Conservation (phyloP, 2,113 vertebrate species). For the Cercocebus atys region DNA sequence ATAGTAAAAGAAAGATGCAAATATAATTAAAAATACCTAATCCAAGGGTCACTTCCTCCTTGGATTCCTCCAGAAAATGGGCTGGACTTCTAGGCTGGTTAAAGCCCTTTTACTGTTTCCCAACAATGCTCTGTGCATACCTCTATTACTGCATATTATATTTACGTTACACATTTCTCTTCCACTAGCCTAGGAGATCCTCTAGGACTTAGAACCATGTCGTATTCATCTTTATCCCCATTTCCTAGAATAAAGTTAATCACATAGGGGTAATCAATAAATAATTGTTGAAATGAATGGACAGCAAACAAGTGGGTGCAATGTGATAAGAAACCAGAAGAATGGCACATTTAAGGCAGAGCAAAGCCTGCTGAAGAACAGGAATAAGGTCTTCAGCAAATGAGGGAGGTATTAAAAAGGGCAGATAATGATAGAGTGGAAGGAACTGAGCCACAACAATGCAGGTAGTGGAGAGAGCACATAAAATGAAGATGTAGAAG, state of each 20-base stretch:
- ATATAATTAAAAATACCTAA: not conserved
- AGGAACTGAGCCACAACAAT: not conserved
- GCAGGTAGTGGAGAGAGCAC: not conserved
- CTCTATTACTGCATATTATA: not conserved
- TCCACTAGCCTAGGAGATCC: not conserved
- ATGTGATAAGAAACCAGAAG: not conserved
- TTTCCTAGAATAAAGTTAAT: not conserved
- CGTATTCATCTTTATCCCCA: not conserved
- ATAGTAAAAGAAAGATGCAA: not conserved
- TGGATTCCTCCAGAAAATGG: not conserved
- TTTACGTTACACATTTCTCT: not conserved
- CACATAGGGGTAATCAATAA: not conserved
- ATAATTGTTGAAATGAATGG: not conserved
- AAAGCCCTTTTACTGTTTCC: not conserved
- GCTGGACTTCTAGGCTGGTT: not conserved
- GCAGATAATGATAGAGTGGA: not conserved
- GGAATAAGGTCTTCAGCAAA: not conserved
- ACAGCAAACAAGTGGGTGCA: not conserved
- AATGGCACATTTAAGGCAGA: not conserved
- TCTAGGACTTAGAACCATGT: not conserved
- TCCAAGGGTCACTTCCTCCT: not conserved
- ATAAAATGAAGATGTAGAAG: not conserved
- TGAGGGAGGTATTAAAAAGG: not conserved
- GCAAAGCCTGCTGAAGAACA: not conserved
- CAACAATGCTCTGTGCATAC: not conserved